A percentile compares a stretch with the other conserved stretches of the same genome.
Conservation (phyloP, 2,113 vertebrate species). For the Phalacrocorax brasilianus region DNA sequence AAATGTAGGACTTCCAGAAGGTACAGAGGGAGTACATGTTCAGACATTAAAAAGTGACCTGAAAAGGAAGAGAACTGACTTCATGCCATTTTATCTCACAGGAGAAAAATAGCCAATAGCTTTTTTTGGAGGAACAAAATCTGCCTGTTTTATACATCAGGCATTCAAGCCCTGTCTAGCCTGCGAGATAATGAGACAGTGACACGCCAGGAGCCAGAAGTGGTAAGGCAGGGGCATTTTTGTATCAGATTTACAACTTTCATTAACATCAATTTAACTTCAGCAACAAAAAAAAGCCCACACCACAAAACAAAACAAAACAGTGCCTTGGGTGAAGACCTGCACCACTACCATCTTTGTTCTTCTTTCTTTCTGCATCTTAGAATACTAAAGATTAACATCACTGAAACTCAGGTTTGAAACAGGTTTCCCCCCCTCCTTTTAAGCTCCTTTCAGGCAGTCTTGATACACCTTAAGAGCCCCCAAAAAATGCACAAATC, state of each 20-base stretch:
- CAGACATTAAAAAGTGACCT: not conserved
- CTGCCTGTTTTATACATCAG: not conserved
- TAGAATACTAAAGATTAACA: too few relatives aligned
- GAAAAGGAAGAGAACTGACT: not conserved
- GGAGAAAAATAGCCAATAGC: not conserved
- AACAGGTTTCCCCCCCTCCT: not conserved
- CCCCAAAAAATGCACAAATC: not conserved
- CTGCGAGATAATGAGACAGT: not conserved
- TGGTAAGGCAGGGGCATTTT: not conserved
- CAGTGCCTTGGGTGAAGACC: not conserved
- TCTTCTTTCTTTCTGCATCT: not conserved
- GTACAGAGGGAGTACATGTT: not conserved
- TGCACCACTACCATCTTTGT: rapidly evolving
- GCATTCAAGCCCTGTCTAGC: not conserved
- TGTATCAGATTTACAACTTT: not conserved
- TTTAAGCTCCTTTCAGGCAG: not conserved
- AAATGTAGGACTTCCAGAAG: not conserved
- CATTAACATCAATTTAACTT: not conserved
- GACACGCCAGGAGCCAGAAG: not conserved
- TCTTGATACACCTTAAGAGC: not conserved
- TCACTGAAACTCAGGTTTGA: not conserved
- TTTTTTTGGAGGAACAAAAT: not conserved
- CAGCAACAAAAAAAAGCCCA: not conserved
- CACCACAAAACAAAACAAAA: too few relatives aligned
- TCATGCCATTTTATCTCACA: not conserved